Percentiles rank a stretch among this genome's conserved stretches.
phyloP scores from a whole-genome alignment of 2,888 invertebrate species.

The Amphimallon solstitiale region DNA sequence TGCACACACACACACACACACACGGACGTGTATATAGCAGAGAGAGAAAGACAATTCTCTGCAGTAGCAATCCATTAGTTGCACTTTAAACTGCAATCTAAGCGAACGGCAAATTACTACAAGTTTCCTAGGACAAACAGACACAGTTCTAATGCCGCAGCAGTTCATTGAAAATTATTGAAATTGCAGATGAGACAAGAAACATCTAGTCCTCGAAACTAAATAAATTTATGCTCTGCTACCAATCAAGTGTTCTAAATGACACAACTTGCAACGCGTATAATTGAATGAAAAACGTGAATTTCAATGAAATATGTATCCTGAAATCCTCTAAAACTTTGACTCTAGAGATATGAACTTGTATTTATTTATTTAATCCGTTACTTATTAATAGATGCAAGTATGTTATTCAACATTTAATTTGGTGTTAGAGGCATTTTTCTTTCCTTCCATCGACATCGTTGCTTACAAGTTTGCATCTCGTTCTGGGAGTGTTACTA shows the following conservation, averaged over 20 bases:
- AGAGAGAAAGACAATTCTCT: neutral
- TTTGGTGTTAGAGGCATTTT: too few species aligned
- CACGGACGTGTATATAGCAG: neutral
- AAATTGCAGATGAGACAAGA: constrained; percentile 19
- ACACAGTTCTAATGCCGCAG: neutral
- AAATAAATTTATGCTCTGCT: neutral
- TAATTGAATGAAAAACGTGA: too few species aligned
- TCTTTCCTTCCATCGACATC: too few species aligned
- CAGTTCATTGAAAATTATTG: constrained; percentile 34
- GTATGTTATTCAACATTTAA: too few species aligned
- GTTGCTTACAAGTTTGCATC: too few species aligned
- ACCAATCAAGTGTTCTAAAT: neutral
- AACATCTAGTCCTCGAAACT: neutral
- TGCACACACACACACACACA: neutral
- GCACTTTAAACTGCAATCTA: constrained; percentile 53
- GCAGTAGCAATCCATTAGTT: constrained; percentile 52
- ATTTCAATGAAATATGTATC: too few species aligned
- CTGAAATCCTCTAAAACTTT: too few species aligned
- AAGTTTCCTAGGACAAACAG: constrained; percentile 47
- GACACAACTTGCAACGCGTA: neutral
- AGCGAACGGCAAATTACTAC: constrained; percentile 51
- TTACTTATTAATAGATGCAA: too few species aligned
- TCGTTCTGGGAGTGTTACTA: too few species aligned
- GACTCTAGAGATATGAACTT: too few species aligned
- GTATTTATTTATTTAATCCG: too few species aligned